phyloP scores from a whole-genome alignment of 2,113 vertebrate species.

The Calyptomena viridis region DNA sequence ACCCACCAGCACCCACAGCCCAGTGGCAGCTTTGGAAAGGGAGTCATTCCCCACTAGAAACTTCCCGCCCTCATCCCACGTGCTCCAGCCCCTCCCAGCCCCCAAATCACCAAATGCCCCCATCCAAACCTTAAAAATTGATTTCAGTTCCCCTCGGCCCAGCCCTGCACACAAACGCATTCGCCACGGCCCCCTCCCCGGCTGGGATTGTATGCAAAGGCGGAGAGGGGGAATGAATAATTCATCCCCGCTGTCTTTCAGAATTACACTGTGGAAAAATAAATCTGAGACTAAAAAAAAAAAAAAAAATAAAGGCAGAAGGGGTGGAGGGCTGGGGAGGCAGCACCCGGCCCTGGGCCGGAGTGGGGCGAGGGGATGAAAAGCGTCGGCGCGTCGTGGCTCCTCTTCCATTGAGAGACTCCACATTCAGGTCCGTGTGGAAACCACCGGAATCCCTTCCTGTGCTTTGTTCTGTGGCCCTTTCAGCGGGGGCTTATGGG shows the following conservation, averaged over 20 bases:
- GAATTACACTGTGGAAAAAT: constrained; percentile 79
- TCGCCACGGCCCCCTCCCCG: constrained; percentile 62
- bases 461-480: constrained; percentile 51
- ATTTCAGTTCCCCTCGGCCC: constrained; percentile 5
- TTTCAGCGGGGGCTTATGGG: neutral
- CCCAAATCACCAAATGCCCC: neutral
- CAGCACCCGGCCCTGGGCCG: neutral
- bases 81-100: neutral
- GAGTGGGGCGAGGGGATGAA: neutral
- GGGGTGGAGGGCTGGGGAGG: neutral
- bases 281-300: constrained; percentile 69
- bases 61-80: neutral
- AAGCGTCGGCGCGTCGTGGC: neutral
- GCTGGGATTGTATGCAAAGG: constrained; percentile 71
- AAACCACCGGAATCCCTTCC: constrained; percentile 56
- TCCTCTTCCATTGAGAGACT: constrained; percentile 27
- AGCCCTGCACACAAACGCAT: constrained; percentile 61
- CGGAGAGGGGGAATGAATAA: constrained; percentile 74
- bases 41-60: neutral
- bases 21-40: fast-evolving
- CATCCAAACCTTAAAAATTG: constrained; percentile 2
- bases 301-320: neutral
- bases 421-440: constrained; percentile 9
- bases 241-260: constrained; percentile 77
- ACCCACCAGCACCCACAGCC: neutral